phyloP scores from a whole-genome alignment of 1,140 invertebrate species.

The Aethina tumida region DNA sequence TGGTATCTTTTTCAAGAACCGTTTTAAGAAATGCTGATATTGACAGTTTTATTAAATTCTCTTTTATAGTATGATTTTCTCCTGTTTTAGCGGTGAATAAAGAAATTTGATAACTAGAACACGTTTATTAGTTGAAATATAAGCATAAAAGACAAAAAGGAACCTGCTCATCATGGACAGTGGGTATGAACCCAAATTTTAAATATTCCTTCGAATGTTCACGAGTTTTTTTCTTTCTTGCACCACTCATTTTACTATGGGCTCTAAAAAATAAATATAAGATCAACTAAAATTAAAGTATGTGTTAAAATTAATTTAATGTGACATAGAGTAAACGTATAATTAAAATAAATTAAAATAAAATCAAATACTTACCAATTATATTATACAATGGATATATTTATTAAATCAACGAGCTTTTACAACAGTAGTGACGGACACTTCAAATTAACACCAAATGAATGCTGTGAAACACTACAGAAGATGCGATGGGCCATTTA shows the following conservation, averaged over 20 bases:
- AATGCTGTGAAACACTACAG: conserved; percentile 1
- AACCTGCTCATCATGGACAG: conserved; percentile 5
- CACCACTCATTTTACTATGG: conserved; percentile 3
- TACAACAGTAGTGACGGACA: no score
- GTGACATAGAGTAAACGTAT: conserved; percentile 2
- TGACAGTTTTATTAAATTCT: conserved; percentile 15
- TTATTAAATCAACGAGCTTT: conserved; percentile 1
- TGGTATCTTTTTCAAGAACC: conserved; percentile 20
- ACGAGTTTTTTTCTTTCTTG: conserved; percentile 5
- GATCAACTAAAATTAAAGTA: conserved; percentile 2
- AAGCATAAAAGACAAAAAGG: conserved; percentile 12
- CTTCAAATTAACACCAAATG: conserved; percentile 1
- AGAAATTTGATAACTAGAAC: conserved; percentile 14
- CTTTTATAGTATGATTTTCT: conserved; percentile 11
- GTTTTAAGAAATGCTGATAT: conserved; percentile 21
- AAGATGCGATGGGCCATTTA: background rate
- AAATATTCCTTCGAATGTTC: conserved; percentile 2
- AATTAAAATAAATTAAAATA: background rate
- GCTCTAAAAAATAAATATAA: conserved; percentile 2
- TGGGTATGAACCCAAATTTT: conserved; percentile 4
- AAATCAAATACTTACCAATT: conserved; percentile 1
- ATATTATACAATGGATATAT: no score
- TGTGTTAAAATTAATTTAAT: conserved; percentile 2
- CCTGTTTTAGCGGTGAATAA: conserved; percentile 13
- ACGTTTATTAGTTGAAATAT: conserved; percentile 16